Evolutionary conservation across 2,888 invertebrate species (phyloP), one percentile per base, ranked within the genome.

Genomic region (Lasioglossum morio): DNA sequence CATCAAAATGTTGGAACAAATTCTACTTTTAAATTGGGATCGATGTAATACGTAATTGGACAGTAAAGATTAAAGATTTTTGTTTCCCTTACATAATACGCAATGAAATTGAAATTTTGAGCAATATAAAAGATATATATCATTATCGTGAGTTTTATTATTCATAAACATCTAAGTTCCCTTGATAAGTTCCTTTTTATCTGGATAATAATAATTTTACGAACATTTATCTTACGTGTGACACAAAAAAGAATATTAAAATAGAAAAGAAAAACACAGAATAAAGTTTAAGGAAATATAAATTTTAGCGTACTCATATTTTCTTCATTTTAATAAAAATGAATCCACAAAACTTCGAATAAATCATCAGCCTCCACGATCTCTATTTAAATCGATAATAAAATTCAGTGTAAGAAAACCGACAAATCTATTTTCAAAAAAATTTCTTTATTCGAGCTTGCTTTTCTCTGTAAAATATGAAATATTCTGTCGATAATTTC

Each of bases 71-170:
- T 23, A 10, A 23, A 16, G 34, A 66, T 8, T 2, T 66, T 66
- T 66, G 34, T 23, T 37, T 37, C 7, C 23, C 34, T 66, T 37
- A 66, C 34, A 66, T 34, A 30, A 66, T 66, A 34, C 8, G 19
- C 23, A 23, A 66, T 66, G 2, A 16, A 37, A 37, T 66, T 66
- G 16, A 34, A 37, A 34, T 34, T 37, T 66, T 37, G 34, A 23
- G 16, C 7, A n/a, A 43, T 63, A 57, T 66, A 46, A 72, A 46
- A 74, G 46, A 34, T 53, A 34, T 85, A 79, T 85, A 83, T 79
- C 78, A 40, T 79, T 83, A 82, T 53, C 63, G 23, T 43, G 16
- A 14, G n/a, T 76, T 85, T 85, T 84, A 85, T 60, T 77, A 60
- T 60, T 34, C 85, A 76, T 77, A 84, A 85, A 85, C 37, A 34